Base-by-base conservation (phyloP, 2,888 invertebrate species). In the Lepidocyrtoides sp. region DNA sequence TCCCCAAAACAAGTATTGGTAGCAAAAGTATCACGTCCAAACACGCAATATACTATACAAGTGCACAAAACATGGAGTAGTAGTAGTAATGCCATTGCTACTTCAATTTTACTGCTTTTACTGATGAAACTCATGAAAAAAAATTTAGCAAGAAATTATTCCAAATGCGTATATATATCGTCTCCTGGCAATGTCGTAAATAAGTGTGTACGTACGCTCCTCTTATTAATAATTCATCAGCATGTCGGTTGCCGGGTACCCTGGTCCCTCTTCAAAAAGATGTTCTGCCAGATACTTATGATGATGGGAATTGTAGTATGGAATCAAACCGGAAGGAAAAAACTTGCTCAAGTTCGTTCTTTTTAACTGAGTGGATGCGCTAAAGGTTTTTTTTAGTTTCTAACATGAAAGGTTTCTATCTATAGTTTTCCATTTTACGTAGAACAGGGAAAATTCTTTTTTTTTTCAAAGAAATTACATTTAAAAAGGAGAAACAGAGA, bases 131-230 rank as follows among this genome's bases (percentile, higher is more conserved):
- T 12, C 26, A 2, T n/a, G 44, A 12, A 75, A 26, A 32, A 32
- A 72, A 29, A 51, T 77, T 77, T 44, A 75, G n/a, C 69, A 29
- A 51, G 29, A 77, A 54, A 77, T 77, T 77, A 77, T 77, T 77
- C 77, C 51, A 29, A 77, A 54, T 77, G 77, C 77, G 84, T 72
- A 54, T 36, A 29, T 54, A n/a, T 4, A 63, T 83, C 83, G 63
- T 69, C 32, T 84, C 72, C 72, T 84, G 84, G 54, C 84, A 84
- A 84, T 84, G 84, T 84, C 84, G 54, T 84, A 84, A 84, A 84
- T 84, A 84, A 84, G 69, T 84, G 84, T 72, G 66, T 57, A 51
- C 14, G 51, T 54, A 79, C 57, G 32, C 44, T 17, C 10, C 60
- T 41, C 44, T 12, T 32, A 84, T 84, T 84, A 84, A 84, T 84